A percentile compares a stretch with the other conserved stretches of the same genome.
Evolutionary conservation across 1,140 invertebrate species (phyloP).

Genomic region (Ladona fulva): DNA sequence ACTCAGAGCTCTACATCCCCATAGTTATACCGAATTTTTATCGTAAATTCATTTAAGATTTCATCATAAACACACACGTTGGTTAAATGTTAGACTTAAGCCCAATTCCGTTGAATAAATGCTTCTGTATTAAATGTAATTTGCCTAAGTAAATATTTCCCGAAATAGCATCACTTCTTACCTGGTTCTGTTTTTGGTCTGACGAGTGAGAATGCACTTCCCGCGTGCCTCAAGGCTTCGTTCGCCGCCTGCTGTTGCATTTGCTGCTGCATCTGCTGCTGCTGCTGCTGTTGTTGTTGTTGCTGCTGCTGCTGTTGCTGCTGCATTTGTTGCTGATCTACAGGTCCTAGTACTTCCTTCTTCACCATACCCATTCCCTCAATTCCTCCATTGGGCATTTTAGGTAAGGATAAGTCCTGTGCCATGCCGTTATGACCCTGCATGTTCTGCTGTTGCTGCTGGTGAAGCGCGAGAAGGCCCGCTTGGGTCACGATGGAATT

Average conservation of each 20-base stretch:
- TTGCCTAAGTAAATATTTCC: no score
- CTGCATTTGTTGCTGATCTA: neutral
- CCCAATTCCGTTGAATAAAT: no score
- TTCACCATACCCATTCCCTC: slow-evolving; percentile 41
- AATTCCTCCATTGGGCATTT: slow-evolving; percentile 31
- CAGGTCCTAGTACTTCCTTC: slow-evolving; percentile 35
- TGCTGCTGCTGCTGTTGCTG: neutral
- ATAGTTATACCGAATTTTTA: no score
- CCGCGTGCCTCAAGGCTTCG: slow-evolving; percentile 65
- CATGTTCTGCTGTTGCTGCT: slow-evolving; percentile 40
- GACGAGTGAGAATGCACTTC: slow-evolving; percentile 75
- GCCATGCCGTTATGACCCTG: slow-evolving; percentile 45
- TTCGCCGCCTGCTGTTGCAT: slow-evolving; percentile 20
- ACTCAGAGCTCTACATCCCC: no score
- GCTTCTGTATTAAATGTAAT: no score
- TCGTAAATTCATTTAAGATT: no score
- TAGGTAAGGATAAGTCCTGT: slow-evolving; percentile 78
- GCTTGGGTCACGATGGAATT: neutral
- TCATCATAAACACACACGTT: no score
- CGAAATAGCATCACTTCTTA: slow-evolving; percentile 23
- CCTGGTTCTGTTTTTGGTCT: slow-evolving; percentile 68
- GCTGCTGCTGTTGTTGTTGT: slow-evolving; percentile 10
- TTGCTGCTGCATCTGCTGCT: no score
- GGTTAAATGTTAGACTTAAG: no score
- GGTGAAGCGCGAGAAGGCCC: slow-evolving; percentile 59